Base-by-base conservation (phyloP, 2,113 vertebrate species). In the Brachyhypopomus gauderio region DNA sequence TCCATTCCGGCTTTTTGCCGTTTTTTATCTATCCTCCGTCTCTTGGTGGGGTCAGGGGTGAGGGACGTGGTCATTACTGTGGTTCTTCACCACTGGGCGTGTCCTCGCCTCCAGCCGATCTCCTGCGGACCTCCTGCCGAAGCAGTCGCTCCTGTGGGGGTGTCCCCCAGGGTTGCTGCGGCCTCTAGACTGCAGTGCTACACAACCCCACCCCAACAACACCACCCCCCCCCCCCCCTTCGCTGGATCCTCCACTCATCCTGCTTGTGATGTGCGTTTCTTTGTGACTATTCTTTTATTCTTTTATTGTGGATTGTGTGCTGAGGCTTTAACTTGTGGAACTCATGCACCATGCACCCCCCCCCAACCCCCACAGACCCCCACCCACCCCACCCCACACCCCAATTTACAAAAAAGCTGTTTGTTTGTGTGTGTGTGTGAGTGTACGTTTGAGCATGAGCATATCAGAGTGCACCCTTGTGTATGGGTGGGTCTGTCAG, bases 401-500 rank as follows among this genome's bases (percentile, higher is more conserved):
- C 20, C 11, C 56, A 58, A 16, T 58, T 58, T 58, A 58, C 14
- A 58, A 67, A 27, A 63, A 67, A 67, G 34, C 30, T 69, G 56
- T 58, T 16, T 73, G 45, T 74, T 5, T 19, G 23, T 30, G 72
- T 30, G 48, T 73, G 72, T 56, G 72, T 30, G 72, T 74, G 72
- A 58, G 72, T 34, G 48, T 74, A 56, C 55, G 72, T 27, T 2
- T 45, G 55, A 76, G 66, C 59, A 78, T 79, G 77, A 79, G 84
- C 74, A 72, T 80, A 60, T 79, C 71, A 60, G 82, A 70, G 82
- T 59, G 77, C 25, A 70, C 25, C 70, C 23, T 60, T 30, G 55
- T 75, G 84, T 17, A 77, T 9, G 59, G 25, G 30, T 83, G 81
- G 77, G 73, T 84, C 77, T 74, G 82, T 77, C 64, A 52, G 45